These are phyloP conservation scores for Papilio glaucus DNA, from an alignment of 1,140 invertebrate genomes.

Conservation along the genomic window DNA sequence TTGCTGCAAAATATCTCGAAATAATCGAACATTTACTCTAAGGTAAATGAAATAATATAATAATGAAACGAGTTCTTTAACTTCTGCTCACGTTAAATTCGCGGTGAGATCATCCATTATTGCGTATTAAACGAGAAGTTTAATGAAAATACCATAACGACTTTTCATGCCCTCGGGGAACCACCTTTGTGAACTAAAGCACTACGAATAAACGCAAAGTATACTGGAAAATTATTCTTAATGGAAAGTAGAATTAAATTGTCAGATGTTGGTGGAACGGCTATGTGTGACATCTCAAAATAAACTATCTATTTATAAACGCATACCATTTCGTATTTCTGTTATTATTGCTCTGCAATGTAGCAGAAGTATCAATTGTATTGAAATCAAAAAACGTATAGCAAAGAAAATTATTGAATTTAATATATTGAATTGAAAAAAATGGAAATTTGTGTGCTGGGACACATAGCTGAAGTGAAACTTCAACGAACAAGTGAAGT, in stretches of 20 bases:
- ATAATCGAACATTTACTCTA: no score
- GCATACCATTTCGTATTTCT: conserved; percentile 5
- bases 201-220: not conserved
- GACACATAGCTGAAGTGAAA: no score
- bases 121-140: not conserved
- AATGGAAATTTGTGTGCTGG: not conserved
- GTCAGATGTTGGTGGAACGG: not conserved
- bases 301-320: conserved; percentile 3
- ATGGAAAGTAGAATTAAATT: conserved; percentile 1
- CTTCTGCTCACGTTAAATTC: not conserved
- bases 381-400: not conserved
- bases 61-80: not conserved
- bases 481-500: no score
- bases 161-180: not conserved
- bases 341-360: not conserved
- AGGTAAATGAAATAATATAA: not conserved
- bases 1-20: no score
- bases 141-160: not conserved
- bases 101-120: not conserved
- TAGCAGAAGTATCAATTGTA: not conserved
- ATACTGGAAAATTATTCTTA: conserved; percentile 2
- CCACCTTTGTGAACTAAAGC: not conserved
- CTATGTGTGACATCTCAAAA: conserved; percentile 14
- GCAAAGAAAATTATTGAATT: no score
- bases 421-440: no score